Percentiles rank a stretch among this genome's conserved stretches.
Evolutionary conservation across 2,888 invertebrate genomes (phyloP).

Genomic region (Drosophila kambysellisi): DNA sequence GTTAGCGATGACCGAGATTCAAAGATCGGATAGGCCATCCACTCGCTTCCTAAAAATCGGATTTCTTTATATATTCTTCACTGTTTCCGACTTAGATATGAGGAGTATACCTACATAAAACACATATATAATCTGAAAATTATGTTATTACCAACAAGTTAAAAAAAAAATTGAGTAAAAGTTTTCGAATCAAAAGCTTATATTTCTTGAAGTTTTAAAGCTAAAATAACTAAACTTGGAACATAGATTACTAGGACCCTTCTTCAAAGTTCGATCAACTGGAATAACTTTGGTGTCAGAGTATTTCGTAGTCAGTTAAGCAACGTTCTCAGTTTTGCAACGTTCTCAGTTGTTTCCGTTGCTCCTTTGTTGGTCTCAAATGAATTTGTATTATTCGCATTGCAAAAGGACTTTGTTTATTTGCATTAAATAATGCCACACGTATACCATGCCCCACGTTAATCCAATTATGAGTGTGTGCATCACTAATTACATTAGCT

Average conservation of each 20-base stretch:
- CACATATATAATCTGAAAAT: too few species aligned
- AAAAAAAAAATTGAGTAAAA: too few species aligned
- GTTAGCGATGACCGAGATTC: neutral
- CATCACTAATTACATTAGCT: conserved; percentile 70
- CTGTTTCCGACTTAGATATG: neutral
- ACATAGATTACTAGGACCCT: too few species aligned
- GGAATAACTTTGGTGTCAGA: neutral
- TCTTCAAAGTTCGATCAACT: neutral
- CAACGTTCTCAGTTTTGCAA: neutral
- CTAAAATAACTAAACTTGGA: neutral
- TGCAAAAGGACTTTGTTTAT: conserved; percentile 55
- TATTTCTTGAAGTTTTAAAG: neutral
- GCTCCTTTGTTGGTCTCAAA: conserved; percentile 44
- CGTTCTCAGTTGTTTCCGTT: neutral
- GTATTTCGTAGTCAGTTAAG: neutral
- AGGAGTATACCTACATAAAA: neutral
- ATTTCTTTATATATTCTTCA: neutral
- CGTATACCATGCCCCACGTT: conserved; percentile 20
- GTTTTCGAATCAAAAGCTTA: neutral
- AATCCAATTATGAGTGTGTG: conserved; percentile 62
- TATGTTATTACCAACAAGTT: too few species aligned
- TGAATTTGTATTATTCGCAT: conserved; percentile 59
- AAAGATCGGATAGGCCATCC: neutral
- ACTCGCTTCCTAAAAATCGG: neutral
- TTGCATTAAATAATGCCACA: conserved; percentile 23